These are phyloP conservation scores for Astropecten irregularis DNA, from an alignment of 53 echinoderm and acorn worm genomes.

Conservation along the genomic window DNA sequence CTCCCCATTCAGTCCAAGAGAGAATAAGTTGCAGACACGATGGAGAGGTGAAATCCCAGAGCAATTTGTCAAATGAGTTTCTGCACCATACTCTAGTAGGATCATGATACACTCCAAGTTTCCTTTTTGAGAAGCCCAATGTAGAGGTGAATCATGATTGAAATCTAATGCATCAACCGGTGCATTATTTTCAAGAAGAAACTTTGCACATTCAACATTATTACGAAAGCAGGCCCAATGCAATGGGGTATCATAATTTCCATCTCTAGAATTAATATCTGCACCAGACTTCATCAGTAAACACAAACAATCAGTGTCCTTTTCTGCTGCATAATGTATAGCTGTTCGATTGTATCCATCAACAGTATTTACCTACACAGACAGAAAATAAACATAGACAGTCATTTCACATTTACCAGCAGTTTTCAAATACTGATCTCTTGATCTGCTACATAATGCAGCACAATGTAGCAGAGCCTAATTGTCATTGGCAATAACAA, in stretches of 20 bases:
- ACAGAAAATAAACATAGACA: no score
- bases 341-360: slow-evolving; percentile 91
- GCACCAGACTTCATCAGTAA: slow-evolving; percentile 69
- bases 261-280: slow-evolving; percentile 72
- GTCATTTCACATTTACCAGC: no score
- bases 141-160: slow-evolving; percentile 87
- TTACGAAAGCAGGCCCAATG: slow-evolving; percentile 98
- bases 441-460: no score
- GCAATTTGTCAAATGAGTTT: slow-evolving; percentile 66
- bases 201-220: slow-evolving; percentile 65
- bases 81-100: slow-evolving; percentile 87
- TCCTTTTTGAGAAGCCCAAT: slow-evolving; percentile 87
- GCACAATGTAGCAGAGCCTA: no score
- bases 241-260: slow-evolving; percentile 79
- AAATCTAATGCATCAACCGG: slow-evolving; percentile 71
- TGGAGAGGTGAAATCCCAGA: slow-evolving; percentile 64
- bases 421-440: no score
- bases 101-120: slow-evolving; percentile 78
- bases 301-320: slow-evolving; percentile 67
- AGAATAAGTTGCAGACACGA: slow-evolving; percentile 68
- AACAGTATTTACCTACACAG: slow-evolving; percentile 77
- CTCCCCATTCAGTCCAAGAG: slow-evolving; percentile 66
- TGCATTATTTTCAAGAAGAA: slow-evolving; percentile 72
- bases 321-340: slow-evolving; percentile 91
- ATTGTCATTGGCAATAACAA: no score